These are phyloP conservation scores for Drosophila kurseongensis DNA, from an alignment of 1,140 invertebrate species.

Conservation along the genomic window DNA sequence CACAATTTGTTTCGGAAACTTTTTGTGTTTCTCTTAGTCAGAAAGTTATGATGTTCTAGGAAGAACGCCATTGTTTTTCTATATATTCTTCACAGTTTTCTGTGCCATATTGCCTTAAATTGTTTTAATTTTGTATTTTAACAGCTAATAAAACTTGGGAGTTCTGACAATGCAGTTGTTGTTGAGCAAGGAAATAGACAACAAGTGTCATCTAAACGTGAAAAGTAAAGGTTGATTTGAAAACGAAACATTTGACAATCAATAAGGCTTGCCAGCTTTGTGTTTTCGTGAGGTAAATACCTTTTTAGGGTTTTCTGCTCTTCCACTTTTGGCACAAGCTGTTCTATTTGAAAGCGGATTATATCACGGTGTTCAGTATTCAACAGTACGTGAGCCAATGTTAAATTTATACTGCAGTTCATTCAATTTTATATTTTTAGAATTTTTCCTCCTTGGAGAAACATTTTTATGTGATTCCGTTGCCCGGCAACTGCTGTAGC, in stretches of 20 bases:
- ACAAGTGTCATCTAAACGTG: background rate
- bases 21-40: background rate
- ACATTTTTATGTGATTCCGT: constrained; percentile 30
- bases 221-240: background rate
- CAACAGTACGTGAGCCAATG: background rate
- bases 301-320: background rate
- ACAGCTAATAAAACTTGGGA: background rate
- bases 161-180: background rate
- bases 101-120: background rate
- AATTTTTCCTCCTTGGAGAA: constrained; percentile 9
- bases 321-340: background rate
- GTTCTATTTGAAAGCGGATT: constrained; percentile 23
- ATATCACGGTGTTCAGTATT: background rate
- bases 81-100: constrained; percentile 8
- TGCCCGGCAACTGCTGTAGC: constrained; percentile 20
- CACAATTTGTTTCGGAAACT: constrained; percentile 11
- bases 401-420: constrained; percentile 29
- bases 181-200: background rate
- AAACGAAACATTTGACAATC: background rate
- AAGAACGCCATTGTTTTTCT: background rate
- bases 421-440: constrained; percentile 24
- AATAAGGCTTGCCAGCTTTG: background rate
- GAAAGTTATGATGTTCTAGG: constrained; percentile 10
- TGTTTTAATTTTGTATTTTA: background rate
- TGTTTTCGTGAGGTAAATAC: constrained; percentile 7